Evolutionary conservation across 2,888 invertebrate genomes (phyloP), one percentile per base, ranked within the genome.

Genomic region (Scaptomyza caliginosa): DNA sequence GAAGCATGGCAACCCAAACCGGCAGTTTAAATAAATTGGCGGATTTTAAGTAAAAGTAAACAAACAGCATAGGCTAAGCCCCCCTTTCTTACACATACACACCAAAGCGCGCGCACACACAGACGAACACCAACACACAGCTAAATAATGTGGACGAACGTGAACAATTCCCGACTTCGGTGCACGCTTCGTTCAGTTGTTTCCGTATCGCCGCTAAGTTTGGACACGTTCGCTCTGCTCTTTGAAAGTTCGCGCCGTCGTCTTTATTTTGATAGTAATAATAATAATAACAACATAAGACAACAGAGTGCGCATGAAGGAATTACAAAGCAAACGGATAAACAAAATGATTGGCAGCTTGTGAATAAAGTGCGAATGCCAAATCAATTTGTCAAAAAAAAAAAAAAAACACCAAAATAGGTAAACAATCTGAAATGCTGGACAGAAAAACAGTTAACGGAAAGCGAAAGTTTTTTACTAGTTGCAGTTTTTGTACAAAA

Each of bases 141-240:
- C 34, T 36, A 30, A 52, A 51, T 54, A 45, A 32, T 54, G 54
- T 39, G 54, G 36, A 55, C 71, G 75, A 74, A 55, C 65, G 54
- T 74, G 64, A 71, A 42, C 74, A 62, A 34, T 74, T 58, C 70
- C 38, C 77, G 76, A 76, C 68, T 72, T 67, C 54, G 60, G 45
- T 54, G 70, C 51, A 40, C 58, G 42, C 58, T 58, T 66, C 77
- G 74, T 56, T 69, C 78, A 84, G 85, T 85, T 71, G 85, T 63
- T 78, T 82, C 75, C 71, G 78, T 60, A 65, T 63, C 78, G 82
- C 59, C 51, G 78, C 42, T 45, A 71, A 78, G 85, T 57, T 78
- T 78, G 79, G 85, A 75, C 85, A 76, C 62, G 56, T 34, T 74
- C 43, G 57, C 46, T 49, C 43, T 51, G 62, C 52, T 52, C 52